Evolutionary conservation across 1,140 invertebrate species (phyloP), one percentile per base, ranked within the genome.

Genomic region (Diorhabda elongata): DNA sequence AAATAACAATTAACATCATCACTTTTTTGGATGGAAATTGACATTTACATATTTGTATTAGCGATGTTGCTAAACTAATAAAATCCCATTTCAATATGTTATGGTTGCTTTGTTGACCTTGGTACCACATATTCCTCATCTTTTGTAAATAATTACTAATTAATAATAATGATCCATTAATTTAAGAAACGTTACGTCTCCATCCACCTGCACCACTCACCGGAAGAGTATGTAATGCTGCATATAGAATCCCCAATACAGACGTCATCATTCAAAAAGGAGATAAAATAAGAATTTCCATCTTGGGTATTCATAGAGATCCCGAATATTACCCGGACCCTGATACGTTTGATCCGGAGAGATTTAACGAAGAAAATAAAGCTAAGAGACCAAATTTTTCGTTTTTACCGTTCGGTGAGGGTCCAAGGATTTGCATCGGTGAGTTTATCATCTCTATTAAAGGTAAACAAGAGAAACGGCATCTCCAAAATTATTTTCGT

Each of bases 371-470:
- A 26, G 79, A 81, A 67, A 80, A 81, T 44, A 79, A 78, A 45
- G 74, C 76, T 3, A 71, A 81, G 57, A 75, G 81, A 61, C 70
- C 59, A 3, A 44, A 69, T 9, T 75, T 69, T 5, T 80, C 83
- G 0, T 90, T 85, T 72, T 76, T 88, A 64, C 88, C 89, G 7
- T 90, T 91, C 76, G 88, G 87, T 8, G 87, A 86, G 66, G 90
- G 89, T 6, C 85, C 86, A 2, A 81, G 88, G 58, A 87, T 88
- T 71, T 90, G 89, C 75, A 87, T 90, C 61, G 84, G 84, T 84
- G 66, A 76, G 71, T 67, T 8, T 52, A 26, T 26, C 26, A 26
- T 26, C 26, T 26, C 26, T 26, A 26, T 26, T 26, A 26, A 26
- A 26, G 26, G 26, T 26, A 26, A 26, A 26, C 26, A 26, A 26